phyloP scores from a whole-genome alignment of 2,888 invertebrate species.

The Rhingia rostrata region DNA sequence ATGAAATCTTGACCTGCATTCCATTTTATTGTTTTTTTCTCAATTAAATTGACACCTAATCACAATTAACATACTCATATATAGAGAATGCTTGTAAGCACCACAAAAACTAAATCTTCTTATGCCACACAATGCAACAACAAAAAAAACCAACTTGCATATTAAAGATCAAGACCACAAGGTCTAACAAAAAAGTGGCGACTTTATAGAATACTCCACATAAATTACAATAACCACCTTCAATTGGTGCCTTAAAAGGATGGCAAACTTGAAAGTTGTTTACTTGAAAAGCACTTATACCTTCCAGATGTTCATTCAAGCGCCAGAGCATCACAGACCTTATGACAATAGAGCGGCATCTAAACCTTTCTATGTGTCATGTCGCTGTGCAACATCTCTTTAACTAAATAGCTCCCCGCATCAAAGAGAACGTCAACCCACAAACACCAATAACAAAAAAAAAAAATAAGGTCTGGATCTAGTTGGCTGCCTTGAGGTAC shows the following conservation, averaged over 20 bases:
- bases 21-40: no score
- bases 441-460: neutral
- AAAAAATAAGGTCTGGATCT: conserved; percentile 37
- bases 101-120: neutral
- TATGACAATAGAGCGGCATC: conserved; percentile 42
- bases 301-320: conserved; percentile 29
- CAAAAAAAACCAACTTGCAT: neutral
- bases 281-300: conserved; percentile 11
- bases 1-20: no score
- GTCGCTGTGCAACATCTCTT: conserved; percentile 50
- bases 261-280: conserved; percentile 62
- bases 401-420: conserved; percentile 29
- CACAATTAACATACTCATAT: no score
- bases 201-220: conserved; percentile 15
- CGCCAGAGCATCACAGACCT: conserved; percentile 21
- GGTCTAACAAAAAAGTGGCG: conserved; percentile 11
- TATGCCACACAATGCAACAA: neutral
- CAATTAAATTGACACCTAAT: no score
- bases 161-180: conserved; percentile 13
- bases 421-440: conserved; percentile 33
- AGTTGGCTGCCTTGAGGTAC: conserved; percentile 61
- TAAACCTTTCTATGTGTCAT: conserved; percentile 48
- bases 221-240: conserved; percentile 57
- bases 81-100: neutral
- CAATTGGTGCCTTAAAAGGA: conserved; percentile 61